Evolutionary conservation across 1,140 invertebrate species (phyloP).

Genomic region (Popillia japonica): DNA sequence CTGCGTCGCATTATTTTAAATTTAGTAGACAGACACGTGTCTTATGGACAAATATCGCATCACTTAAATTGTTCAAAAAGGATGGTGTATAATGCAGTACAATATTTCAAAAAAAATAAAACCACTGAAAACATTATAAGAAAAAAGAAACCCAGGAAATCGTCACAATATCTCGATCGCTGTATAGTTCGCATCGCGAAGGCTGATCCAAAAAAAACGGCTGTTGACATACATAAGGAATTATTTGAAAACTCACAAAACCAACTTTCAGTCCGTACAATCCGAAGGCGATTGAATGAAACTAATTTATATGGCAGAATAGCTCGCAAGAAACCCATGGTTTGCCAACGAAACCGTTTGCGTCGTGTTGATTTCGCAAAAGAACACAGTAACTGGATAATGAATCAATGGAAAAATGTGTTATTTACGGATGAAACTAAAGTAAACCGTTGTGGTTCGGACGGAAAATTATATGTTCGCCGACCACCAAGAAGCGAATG

Average conservation of each 20-base stretch:
- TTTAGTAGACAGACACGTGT: not conserved
- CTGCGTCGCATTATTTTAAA: not conserved
- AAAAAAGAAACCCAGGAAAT: slow-evolving; percentile 8
- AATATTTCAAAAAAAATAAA: not conserved
- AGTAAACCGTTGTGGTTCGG: not conserved
- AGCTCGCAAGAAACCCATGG: not conserved
- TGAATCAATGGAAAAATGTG: not conserved
- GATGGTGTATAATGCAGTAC: not conserved
- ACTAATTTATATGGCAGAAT: not conserved
- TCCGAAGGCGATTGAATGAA: not conserved
- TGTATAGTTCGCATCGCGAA: not conserved
- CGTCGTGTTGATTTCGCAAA: not conserved
- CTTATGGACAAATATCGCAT: not conserved
- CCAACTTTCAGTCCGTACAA: too few relatives aligned
- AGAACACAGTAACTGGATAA: not conserved
- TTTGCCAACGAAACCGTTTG: not conserved
- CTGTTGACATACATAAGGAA: not conserved
- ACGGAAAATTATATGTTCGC: not conserved
- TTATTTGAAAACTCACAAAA: not conserved
- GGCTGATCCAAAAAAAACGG: not conserved
- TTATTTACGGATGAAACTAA: not conserved
- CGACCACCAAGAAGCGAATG: not conserved
- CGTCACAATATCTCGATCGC: not conserved
- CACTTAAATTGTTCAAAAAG: not conserved
- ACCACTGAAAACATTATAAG: not conserved